Percentiles rank a stretch among this genome's conserved stretches.
Conservation (phyloP, 1,140 invertebrate species). For the Meloidogyne floridensis region DNA sequence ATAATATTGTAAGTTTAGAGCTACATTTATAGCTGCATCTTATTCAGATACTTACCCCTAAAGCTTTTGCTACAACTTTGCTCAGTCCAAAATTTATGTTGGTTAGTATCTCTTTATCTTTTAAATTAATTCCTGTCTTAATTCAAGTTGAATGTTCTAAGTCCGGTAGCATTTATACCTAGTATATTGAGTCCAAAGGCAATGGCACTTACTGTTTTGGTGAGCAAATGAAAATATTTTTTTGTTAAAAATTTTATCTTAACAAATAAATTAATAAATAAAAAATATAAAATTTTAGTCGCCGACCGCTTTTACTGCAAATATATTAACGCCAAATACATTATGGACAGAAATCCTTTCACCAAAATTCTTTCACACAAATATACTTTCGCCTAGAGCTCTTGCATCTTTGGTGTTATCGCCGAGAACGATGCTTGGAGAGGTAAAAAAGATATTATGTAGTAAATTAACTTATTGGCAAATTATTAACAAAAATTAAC, state of each 20-base stretch:
- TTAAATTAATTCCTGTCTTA: no score
- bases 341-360: slow-evolving; percentile 38
- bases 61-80: slow-evolving; percentile 24
- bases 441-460: neutral
- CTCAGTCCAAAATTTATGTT: slow-evolving; percentile 34
- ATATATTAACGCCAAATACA: slow-evolving; percentile 31
- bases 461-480: no score
- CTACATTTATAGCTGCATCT: no score
- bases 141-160: slow-evolving; percentile 6
- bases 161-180: slow-evolving; percentile 21
- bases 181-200: slow-evolving; percentile 35
- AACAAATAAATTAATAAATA: no score
- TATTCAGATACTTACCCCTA: slow-evolving; percentile 13
- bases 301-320: slow-evolving; percentile 38
- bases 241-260: no score
- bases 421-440: slow-evolving; percentile 34
- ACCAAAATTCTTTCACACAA: slow-evolving; percentile 40
- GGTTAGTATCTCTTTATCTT: neutral
- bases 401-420: slow-evolving; percentile 39
- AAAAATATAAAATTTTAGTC: slow-evolving; percentile 28
- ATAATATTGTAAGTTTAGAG: slow-evolving; percentile 10
- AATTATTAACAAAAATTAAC: no score
- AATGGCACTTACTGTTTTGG: slow-evolving; percentile 7
- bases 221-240: neutral
- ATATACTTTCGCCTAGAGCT: slow-evolving; percentile 37